Percentiles rank a stretch among this genome's conserved stretches.
Evolutionary conservation across 2,113 vertebrate genomes (phyloP).

Genomic region (Ictidomys tridecemlineatus): DNA sequence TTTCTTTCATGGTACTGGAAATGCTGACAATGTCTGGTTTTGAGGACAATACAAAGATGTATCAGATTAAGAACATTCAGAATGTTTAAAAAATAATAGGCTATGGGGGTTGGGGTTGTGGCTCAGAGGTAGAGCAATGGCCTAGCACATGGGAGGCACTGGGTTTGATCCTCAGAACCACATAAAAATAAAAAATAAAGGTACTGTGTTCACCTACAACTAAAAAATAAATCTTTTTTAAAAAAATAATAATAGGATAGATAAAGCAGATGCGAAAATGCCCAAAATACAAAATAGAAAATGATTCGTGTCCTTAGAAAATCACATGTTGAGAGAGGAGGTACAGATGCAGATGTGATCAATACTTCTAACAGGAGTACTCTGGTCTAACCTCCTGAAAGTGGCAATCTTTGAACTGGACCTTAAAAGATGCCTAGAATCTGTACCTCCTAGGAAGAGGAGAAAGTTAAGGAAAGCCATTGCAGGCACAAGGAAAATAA

Average conservation of each 20-base stretch:
- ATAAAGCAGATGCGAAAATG: slow-evolving; percentile 7
- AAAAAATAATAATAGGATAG: neutral
- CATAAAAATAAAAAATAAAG: no score
- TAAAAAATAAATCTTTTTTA: no score
- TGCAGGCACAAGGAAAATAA: neutral
- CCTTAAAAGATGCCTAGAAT: neutral
- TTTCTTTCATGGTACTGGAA: slow-evolving; percentile 51
- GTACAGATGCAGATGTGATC: neutral
- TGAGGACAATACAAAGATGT: neutral
- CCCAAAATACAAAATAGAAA: neutral
- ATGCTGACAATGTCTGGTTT: neutral
- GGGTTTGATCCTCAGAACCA: no score
- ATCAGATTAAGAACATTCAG: neutral
- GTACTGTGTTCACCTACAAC: no score
- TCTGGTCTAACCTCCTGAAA: neutral
- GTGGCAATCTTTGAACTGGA: neutral
- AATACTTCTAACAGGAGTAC: neutral
- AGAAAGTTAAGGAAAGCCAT: neutral
- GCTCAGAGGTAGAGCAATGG: no score
- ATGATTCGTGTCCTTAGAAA: neutral
- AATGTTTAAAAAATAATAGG: neutral
- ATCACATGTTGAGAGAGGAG: neutral
- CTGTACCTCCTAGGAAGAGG: neutral
- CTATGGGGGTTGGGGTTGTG: no score
- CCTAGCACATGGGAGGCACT: no score